Percentiles rank a stretch among this genome's conserved stretches.
phyloP scores from a whole-genome alignment of 2,797 vertebrate genomes.

The Protosalanx chinensis region DNA sequence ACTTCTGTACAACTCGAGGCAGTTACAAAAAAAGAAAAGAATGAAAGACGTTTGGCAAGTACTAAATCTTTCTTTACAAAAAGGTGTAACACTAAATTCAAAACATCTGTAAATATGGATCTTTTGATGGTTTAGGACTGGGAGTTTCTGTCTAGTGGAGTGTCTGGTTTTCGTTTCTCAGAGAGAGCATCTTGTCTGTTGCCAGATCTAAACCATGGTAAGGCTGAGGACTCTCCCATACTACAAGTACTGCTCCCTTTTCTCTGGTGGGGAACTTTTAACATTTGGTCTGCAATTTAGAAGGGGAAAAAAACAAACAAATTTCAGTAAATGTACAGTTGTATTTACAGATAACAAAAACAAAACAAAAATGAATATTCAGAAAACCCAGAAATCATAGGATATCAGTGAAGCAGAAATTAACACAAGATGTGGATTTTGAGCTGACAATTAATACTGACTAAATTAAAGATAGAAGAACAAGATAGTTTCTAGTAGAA shows the following conservation, averaged over 20 bases:
- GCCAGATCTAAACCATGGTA: constrained; percentile 75
- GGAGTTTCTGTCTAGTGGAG: constrained; percentile 28
- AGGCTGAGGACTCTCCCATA: constrained; percentile 76
- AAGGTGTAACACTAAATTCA: constrained; percentile 9
- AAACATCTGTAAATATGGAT: constrained; percentile 19
- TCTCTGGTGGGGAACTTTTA: constrained; percentile 85
- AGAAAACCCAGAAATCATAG: constrained; percentile 58
- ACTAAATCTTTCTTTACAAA: constrained; percentile 15
- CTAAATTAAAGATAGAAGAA: constrained; percentile 29
- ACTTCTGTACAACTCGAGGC: background rate
- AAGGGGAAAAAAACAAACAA: constrained; percentile 63
- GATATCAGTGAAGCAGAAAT: constrained; percentile 48
- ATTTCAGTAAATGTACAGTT: constrained; percentile 70
- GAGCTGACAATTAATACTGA: constrained; percentile 44
- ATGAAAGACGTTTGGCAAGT: constrained; percentile 17
- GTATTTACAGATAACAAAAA: constrained; percentile 48
- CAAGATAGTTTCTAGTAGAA: constrained; percentile 16
- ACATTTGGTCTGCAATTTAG: constrained; percentile 89
- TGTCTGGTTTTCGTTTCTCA: constrained; percentile 62
- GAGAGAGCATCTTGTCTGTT: constrained; percentile 71
- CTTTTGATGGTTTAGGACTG: constrained; percentile 1
- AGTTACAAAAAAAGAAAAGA: constrained; percentile 17
- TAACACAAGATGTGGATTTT: constrained; percentile 39
- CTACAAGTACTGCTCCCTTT: constrained; percentile 89
- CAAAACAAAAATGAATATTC: constrained; percentile 49